A percentile compares a stretch with the other conserved stretches of the same genome.
Conservation (phyloP, 2,888 invertebrate species). For the Odiellus spinosus region DNA sequence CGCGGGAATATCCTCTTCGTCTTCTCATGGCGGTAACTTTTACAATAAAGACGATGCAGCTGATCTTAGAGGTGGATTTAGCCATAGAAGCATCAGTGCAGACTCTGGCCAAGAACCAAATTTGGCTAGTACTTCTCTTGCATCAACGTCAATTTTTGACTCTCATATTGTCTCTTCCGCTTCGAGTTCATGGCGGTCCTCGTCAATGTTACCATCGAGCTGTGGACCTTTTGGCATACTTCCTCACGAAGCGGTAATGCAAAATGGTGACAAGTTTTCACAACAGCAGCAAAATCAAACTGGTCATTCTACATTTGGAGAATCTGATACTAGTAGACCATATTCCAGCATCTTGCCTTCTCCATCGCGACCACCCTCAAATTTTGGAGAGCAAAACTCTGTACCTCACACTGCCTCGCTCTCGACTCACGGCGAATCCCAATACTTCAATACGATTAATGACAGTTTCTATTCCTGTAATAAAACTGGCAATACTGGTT, state of each 20-base stretch:
- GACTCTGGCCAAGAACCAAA: constrained; percentile 12
- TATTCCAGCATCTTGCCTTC: constrained; percentile 15
- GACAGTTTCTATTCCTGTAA: too few species aligned
- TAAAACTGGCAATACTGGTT: too few species aligned
- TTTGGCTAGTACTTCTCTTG: constrained; percentile 11
- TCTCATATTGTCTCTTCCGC: constrained; percentile 14
- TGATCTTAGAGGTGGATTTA: constrained; percentile 20
- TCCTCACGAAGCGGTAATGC: constrained; percentile 20
- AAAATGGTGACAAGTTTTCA: constrained; percentile 12
- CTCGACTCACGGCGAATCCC: too few species aligned
- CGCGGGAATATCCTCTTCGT: constrained; percentile 12
- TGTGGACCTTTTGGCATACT: constrained; percentile 20
- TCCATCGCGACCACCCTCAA: constrained; percentile 13
- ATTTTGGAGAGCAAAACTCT: too few species aligned
- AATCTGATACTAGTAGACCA: constrained; percentile 13
- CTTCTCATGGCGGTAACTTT: constrained; percentile 10
- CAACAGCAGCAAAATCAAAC: constrained; percentile 11
- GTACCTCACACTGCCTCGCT: too few species aligned
- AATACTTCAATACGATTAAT: too few species aligned
- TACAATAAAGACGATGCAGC: constrained; percentile 13
- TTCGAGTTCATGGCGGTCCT: constrained; percentile 19
- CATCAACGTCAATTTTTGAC: constrained; percentile 16
- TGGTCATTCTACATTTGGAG: constrained; percentile 6
- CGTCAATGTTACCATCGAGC: constrained; percentile 18
- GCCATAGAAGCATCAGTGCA: constrained; percentile 12